Evolutionary conservation across 2,113 vertebrate genomes (phyloP).

Genomic region (Microtus richardsoni): DNA sequence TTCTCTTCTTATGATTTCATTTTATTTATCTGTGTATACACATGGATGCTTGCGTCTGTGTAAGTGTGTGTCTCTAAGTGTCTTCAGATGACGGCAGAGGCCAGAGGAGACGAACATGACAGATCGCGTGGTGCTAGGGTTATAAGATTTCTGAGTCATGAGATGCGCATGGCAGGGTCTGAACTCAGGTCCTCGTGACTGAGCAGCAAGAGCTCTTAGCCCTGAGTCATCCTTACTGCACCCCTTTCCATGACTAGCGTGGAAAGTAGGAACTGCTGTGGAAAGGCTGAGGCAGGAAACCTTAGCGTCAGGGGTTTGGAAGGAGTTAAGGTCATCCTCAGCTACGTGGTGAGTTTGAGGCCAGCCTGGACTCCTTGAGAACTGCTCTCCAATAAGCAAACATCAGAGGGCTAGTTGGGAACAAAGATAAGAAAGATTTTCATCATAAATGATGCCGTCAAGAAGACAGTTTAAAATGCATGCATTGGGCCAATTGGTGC

Average conservation of each 20-base stretch:
- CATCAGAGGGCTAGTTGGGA: not conserved
- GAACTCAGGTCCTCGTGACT: not conserved
- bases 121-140: not conserved
- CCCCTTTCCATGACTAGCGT: not conserved
- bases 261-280: not conserved
- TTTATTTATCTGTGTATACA: not conserved
- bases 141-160: not conserved
- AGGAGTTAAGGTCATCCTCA: not conserved
- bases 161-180: not conserved
- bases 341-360: not conserved
- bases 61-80: no score
- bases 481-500: not conserved
- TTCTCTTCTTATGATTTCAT: not conserved
- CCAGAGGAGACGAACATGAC: not conserved
- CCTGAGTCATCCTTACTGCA: not conserved
- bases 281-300: not conserved
- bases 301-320: not conserved
- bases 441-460: not conserved
- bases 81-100: no score
- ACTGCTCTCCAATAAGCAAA: not conserved
- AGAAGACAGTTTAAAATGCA: not conserved
- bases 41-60: not conserved
- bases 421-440: not conserved
- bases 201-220: not conserved
- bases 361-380: not conserved